These are phyloP conservation scores for Mythimna impura DNA, from an alignment of 2,888 invertebrate species.

Conservation along the genomic window DNA sequence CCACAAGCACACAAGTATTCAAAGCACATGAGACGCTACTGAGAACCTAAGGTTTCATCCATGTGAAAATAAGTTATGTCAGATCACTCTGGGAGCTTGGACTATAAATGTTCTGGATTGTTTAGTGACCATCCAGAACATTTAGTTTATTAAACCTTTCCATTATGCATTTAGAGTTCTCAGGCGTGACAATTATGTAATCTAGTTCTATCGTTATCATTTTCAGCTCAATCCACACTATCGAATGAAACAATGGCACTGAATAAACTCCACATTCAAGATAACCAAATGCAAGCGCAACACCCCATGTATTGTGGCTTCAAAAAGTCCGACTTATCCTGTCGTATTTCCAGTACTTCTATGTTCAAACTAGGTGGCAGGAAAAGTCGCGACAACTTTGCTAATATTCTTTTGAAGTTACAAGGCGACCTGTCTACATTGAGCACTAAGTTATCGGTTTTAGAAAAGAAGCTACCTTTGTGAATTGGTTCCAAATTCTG, in stretches of 20 bases:
- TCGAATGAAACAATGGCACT: conserved; percentile 67
- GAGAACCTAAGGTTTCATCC: no score
- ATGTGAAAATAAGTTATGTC: no score
- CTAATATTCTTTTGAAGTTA: conserved; percentile 82
- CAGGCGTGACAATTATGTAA: neutral
- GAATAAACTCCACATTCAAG: conserved; percentile 64
- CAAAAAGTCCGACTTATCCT: conserved; percentile 77
- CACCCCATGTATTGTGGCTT: conserved; percentile 65
- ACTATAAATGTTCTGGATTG: no score
- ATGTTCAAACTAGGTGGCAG: conserved; percentile 77
- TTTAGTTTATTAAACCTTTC: neutral
- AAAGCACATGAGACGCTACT: no score
- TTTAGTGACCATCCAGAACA: neutral
- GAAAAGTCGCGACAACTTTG: conserved; percentile 82
- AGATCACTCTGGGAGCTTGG: no score
- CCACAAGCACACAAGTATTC: no score
- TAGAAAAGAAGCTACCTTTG: conserved; percentile 78
- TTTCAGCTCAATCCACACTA: conserved; percentile 70
- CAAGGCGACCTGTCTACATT: conserved; percentile 82
- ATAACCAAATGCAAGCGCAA: conserved; percentile 53
- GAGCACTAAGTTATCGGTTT: conserved; percentile 78
- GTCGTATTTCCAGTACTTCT: conserved; percentile 78
- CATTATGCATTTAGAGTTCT: neutral
- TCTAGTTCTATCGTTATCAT: conserved; percentile 10
- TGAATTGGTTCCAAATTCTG: conserved; percentile 14